Evolutionary conservation across 2,888 invertebrate species (phyloP).

Genomic region (Thysanoteuthis rhombus): DNA sequence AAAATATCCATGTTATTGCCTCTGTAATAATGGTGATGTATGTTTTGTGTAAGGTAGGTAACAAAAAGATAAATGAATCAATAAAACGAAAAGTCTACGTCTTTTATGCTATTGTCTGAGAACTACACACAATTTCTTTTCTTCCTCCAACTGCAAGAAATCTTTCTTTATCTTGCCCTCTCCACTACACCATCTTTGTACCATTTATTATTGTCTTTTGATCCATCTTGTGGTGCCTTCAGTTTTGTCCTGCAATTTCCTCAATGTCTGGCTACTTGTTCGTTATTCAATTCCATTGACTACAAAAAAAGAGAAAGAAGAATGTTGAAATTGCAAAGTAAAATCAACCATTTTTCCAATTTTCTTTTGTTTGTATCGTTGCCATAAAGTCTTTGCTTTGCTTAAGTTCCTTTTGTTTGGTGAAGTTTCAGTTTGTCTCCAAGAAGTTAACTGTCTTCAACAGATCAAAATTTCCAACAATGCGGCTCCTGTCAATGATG

Average conservation of each 20-base stretch:
- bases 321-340: not conserved
- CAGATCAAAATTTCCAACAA: not conserved
- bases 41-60: not conserved
- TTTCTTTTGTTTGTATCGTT: not conserved
- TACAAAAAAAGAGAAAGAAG: not conserved
- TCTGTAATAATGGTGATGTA: not conserved
- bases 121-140: not conserved
- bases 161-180: not conserved
- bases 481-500: not conserved
- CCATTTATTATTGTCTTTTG: conserved; percentile 12
- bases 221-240: conserved; percentile 12
- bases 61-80: not conserved
- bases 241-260: conserved; percentile 12
- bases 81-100: not conserved
- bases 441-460: not conserved
- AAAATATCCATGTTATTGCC: not conserved
- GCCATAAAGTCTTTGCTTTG: not conserved
- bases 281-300: not conserved
- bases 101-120: conserved; percentile 12
- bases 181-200: not conserved
- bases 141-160: not conserved
- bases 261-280: conserved; percentile 12
- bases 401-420: not conserved
- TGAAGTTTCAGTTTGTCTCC: conserved; percentile 12
- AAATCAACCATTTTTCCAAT: not conserved